phyloP scores from a whole-genome alignment of 1,140 invertebrate genomes.

The Araneus ventricosus region DNA sequence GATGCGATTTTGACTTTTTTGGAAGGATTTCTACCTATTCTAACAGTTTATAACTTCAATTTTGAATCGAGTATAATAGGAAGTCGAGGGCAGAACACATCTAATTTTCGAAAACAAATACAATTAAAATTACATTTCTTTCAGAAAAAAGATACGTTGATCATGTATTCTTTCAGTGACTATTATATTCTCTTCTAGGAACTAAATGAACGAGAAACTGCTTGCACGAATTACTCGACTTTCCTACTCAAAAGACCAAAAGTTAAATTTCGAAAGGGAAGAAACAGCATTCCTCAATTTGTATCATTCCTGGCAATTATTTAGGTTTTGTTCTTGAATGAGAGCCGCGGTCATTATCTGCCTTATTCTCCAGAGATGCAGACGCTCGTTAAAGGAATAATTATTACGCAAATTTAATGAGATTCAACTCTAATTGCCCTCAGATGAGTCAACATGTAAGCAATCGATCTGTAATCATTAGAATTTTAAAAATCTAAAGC shows the following conservation, averaged over 20 bases:
- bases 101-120: no score
- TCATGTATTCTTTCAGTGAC: no score
- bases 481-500: not conserved
- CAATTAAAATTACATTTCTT: no score
- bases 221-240: no score
- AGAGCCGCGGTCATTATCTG: not conserved
- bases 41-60: no score
- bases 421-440: not conserved
- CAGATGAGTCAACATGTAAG: not conserved
- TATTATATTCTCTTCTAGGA: no score
- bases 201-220: no score
- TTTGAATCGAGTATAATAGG: no score
- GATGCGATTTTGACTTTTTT: no score
- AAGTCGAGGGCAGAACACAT: no score
- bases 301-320: not conserved
- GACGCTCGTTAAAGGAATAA: slow-evolving; percentile 7
- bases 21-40: no score
- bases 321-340: not conserved
- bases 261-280: not conserved
- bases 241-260: not conserved
- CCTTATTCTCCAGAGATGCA: not conserved
- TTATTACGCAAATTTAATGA: slow-evolving; percentile 5
- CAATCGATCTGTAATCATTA: not conserved
- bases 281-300: not conserved
- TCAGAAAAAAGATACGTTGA: no score